A percentile compares a stretch with the other conserved stretches of the same genome.
These are phyloP conservation scores for Brenthis hecate DNA, from an alignment of 2,888 invertebrate species.

Conservation along the genomic window DNA sequence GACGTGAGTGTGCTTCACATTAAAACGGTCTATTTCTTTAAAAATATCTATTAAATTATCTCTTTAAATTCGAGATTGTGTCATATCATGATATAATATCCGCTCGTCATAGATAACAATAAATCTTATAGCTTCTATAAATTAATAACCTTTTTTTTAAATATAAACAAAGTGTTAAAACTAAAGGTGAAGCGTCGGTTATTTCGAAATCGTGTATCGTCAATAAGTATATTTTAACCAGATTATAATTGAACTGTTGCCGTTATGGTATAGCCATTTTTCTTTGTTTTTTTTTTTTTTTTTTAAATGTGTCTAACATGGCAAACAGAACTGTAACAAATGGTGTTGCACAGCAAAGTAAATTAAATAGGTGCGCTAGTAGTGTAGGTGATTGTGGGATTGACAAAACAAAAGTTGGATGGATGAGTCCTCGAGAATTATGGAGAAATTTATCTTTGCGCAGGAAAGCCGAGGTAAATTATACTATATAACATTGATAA, in stretches of 20 bases:
- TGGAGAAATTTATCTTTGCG: conserved; percentile 77
- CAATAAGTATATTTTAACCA: no score
- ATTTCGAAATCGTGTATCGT: not conserved
- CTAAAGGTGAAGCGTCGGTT: not conserved
- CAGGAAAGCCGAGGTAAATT: conserved; percentile 73
- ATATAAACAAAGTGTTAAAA: not conserved
- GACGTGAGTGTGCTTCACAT: conserved; percentile 76
- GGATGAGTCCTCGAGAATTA: conserved; percentile 77
- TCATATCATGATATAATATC: not conserved
- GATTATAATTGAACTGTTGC: no score
- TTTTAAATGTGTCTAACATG: conserved; percentile 62
- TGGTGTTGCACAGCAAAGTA: conserved; percentile 61
- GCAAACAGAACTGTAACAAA: conserved; percentile 64
- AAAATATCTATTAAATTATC: conserved; percentile 15
- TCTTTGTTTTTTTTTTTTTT: no score
- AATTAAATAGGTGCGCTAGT: conserved; percentile 71
- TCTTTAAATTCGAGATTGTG: conserved; percentile 4
- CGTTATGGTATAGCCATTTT: no score
- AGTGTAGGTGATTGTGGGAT: conserved; percentile 68
- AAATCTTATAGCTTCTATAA: not conserved
- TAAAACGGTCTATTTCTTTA: conserved; percentile 65
- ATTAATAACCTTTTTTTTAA: no score
- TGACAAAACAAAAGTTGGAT: conserved; percentile 74
- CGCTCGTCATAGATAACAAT: not conserved
- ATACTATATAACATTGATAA: not conserved